A percentile compares a stretch with the other conserved stretches of the same genome.
Conservation (phyloP, 2,797 vertebrate genomes). For the Anabacerthia variegaticeps region DNA sequence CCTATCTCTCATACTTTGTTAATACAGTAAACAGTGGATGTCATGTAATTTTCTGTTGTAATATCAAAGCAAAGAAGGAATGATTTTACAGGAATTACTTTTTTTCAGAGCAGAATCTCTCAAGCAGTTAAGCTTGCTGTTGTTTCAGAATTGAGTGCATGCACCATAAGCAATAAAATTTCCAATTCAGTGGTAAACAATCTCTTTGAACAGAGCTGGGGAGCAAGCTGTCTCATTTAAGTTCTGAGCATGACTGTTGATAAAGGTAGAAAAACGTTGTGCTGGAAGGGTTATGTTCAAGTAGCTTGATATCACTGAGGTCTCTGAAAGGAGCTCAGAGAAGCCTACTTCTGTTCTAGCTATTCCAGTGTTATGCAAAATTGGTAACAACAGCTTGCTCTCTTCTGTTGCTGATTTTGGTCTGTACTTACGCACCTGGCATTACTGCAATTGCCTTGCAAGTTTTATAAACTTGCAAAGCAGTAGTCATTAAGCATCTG, state of each 20-base stretch:
- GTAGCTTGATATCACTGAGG: not conserved
- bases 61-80: not conserved
- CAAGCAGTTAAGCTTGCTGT: not conserved
- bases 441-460: not conserved
- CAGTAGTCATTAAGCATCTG: conserved; percentile 34
- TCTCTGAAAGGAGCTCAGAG: not conserved
- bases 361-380: not conserved
- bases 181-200: conserved; percentile 5
- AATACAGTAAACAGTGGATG: not conserved
- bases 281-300: conserved; percentile 4
- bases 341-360: not conserved
- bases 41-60: not conserved
- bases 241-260: not conserved
- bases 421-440: conserved; percentile 11
- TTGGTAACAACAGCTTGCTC: not conserved
- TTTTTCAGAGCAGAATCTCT: not conserved
- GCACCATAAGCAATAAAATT: conserved; percentile 11
- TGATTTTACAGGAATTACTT: not conserved
- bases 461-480: conserved; percentile 15
- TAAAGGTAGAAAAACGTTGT: not conserved
- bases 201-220: not conserved
- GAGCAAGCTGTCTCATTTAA: conserved; percentile 8
- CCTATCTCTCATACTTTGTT: not conserved
- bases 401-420: conserved; percentile 44
- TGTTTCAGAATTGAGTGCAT: not conserved